phyloP scores from a whole-genome alignment of 2,797 vertebrate species.

The Eutrigla gurnardus region DNA sequence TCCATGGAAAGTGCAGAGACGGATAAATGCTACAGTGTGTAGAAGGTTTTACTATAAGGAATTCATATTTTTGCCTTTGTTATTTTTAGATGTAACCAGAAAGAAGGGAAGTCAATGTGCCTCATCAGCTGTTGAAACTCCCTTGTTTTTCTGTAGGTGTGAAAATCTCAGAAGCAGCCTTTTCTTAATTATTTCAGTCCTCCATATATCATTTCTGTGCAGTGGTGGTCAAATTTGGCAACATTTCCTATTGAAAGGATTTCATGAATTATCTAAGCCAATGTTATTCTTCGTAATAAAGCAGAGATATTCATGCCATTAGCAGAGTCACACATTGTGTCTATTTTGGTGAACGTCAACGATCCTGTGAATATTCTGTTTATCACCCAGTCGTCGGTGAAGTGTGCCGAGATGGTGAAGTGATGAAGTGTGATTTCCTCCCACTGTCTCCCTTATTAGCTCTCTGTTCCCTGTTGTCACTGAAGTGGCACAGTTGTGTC shows the following conservation, averaged over 20 bases:
- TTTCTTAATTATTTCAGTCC: background rate
- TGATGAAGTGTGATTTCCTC: constrained; percentile 58
- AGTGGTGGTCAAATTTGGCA: background rate
- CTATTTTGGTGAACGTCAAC: constrained; percentile 47
- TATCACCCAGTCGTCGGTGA: constrained; percentile 41
- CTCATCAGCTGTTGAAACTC: background rate
- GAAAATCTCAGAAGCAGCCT: background rate
- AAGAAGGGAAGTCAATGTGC: background rate
- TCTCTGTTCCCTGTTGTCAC: constrained; percentile 33
- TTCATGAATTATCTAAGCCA: too few relatives aligned
- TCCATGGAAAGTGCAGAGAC: background rate
- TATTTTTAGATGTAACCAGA: constrained; percentile 17
- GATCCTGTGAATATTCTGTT: constrained; percentile 50
- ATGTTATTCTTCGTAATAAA: background rate
- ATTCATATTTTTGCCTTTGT: constrained; percentile 8
- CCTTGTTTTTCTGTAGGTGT: constrained; percentile 5
- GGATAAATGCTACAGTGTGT: constrained; percentile 7
- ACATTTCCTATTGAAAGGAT: too few relatives aligned
- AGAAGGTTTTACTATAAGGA: background rate
- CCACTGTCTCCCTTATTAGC: constrained; percentile 62
- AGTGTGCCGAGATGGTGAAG: constrained; percentile 40
- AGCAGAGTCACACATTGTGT: constrained; percentile 20
- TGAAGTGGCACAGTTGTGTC: constrained; percentile 66
- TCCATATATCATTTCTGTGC: too few relatives aligned
- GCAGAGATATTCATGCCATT: background rate